Conservation (phyloP, 2,888 invertebrate genomes). For the Bibio marci region DNA sequence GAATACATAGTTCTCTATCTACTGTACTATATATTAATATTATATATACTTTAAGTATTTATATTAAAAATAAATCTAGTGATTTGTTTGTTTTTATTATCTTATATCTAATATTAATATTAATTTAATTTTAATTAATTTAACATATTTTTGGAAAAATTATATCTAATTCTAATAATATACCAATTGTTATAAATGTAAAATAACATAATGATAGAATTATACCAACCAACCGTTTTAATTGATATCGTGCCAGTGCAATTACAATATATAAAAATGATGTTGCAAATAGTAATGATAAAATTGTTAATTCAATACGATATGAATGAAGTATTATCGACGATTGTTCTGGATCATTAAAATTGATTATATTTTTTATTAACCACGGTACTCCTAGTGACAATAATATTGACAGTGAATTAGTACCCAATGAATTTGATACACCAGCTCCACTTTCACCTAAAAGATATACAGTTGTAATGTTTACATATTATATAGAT, state of each 20-base stretch:
- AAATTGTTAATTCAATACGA: conserved; percentile 66
- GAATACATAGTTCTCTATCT: too few relatives aligned
- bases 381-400: conserved; percentile 77
- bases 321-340: conserved; percentile 54
- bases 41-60: too few relatives aligned
- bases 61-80: too few relatives aligned
- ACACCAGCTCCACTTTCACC: conserved; percentile 76
- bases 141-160: conserved; percentile 37
- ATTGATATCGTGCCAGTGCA: conserved; percentile 46
- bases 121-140: too few relatives aligned
- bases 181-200: conserved; percentile 55
- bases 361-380: conserved; percentile 46
- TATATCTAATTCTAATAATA: conserved; percentile 60
- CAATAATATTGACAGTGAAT: conserved; percentile 66
- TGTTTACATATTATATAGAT: too few relatives aligned
- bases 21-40: too few relatives aligned
- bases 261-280: conserved; percentile 48
- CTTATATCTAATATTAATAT: too few relatives aligned
- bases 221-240: conserved; percentile 51
- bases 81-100: too few relatives aligned
- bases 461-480: conserved; percentile 27
- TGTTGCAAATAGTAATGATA: conserved; percentile 60
- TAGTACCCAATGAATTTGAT: conserved; percentile 72
- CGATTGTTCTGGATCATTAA: conserved; percentile 24
- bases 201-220: conserved; percentile 47